These are phyloP conservation scores for Aramus guarauna DNA, from an alignment of 2,113 vertebrate genomes.

Conservation along the genomic window DNA sequence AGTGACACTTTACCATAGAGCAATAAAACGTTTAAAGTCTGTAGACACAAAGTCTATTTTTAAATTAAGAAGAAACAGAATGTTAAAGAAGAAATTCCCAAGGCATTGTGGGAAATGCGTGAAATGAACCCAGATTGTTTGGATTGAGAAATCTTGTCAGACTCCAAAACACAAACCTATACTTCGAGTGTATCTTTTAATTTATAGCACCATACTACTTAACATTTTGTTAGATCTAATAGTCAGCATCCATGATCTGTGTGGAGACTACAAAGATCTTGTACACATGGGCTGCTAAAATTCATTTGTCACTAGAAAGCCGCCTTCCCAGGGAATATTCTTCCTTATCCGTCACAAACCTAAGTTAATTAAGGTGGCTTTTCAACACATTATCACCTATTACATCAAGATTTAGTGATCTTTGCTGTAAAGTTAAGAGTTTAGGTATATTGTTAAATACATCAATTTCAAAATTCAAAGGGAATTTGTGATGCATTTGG, in stretches of 20 bases:
- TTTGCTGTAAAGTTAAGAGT: not conserved
- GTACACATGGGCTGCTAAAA: not conserved
- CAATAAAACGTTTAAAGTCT: not conserved
- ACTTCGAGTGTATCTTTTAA: not conserved
- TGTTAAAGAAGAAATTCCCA: not conserved
- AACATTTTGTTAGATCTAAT: not conserved
- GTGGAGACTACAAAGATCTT: not conserved
- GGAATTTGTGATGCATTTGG: not conserved
- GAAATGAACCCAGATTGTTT: not conserved
- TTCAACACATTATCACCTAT: not conserved
- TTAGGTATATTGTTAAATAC: not conserved
- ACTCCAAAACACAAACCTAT: not conserved
- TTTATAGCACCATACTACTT: not conserved
- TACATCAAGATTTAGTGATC: not conserved
- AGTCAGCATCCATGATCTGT: not conserved
- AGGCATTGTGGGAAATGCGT: not conserved
- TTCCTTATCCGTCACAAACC: not conserved
- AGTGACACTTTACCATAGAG: not conserved
- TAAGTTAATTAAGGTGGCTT: not conserved
- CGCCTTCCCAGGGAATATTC: not conserved
- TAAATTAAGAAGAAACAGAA: not conserved
- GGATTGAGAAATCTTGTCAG: not conserved
- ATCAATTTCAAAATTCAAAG: not conserved
- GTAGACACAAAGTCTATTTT: not conserved
- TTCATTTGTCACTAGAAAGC: not conserved